phyloP scores from a whole-genome alignment of 2,113 vertebrate species.

The Eleginops maclovinus region DNA sequence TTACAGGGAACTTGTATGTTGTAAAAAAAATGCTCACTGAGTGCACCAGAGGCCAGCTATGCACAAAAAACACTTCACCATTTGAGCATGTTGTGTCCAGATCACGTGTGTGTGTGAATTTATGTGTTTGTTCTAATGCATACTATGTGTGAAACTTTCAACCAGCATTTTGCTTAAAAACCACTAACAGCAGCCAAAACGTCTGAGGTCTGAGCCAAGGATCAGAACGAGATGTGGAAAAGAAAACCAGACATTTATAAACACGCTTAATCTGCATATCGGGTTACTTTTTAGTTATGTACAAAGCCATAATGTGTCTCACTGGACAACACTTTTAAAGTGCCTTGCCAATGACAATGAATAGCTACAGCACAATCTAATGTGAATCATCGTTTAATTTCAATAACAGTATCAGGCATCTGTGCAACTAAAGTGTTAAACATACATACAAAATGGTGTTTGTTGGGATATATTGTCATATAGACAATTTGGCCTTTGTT shows the following conservation, averaged over 20 bases:
- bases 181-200: slow-evolving; percentile 92
- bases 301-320: neutral
- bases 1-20: neutral
- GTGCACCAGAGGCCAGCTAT: slow-evolving; percentile 81
- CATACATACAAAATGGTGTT: neutral
- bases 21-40: neutral
- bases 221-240: slow-evolving; percentile 54
- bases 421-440: neutral
- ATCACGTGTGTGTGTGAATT: slow-evolving; percentile 72
- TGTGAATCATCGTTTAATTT: neutral
- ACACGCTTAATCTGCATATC: neutral
- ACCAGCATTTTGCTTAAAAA: slow-evolving; percentile 98
- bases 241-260: slow-evolving; percentile 36
- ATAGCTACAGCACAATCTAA: neutral
- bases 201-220: slow-evolving; percentile 48
- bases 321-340: neutral
- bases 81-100: slow-evolving; percentile 89
- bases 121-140: slow-evolving; percentile 81
- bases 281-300: neutral
- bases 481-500: neutral
- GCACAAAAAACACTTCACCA: slow-evolving; percentile 76
- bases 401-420: neutral
- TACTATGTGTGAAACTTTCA: slow-evolving; percentile 87
- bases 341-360: neutral
- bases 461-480: neutral